Evolutionary conservation across 1,140 invertebrate species (phyloP).

Genomic region (Euura lappo): DNA sequence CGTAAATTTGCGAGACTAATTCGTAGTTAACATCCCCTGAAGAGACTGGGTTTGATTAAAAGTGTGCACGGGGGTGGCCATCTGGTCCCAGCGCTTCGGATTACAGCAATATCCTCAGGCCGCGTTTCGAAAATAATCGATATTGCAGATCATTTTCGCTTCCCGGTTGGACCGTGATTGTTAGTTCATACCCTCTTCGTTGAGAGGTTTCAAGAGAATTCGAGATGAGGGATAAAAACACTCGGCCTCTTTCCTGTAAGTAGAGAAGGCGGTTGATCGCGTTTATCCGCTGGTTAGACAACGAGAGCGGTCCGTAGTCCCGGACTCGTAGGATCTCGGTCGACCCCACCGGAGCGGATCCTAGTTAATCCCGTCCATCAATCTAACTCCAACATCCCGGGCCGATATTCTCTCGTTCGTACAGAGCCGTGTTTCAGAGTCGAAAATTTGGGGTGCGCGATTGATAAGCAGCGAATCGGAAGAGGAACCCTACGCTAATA

Average conservation of each 20-base stretch:
- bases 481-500: neutral
- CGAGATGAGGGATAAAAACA: neutral
- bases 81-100: neutral
- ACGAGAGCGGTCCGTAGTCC: neutral
- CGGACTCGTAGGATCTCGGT: neutral
- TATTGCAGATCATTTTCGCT: no score
- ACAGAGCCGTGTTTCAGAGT: neutral
- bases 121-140: no score
- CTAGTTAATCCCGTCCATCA: neutral
- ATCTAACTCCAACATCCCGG: neutral
- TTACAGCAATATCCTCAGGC: neutral
- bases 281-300: conserved; percentile 6
- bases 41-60: conserved; percentile 42
- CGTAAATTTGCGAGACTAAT: conserved; percentile 43
- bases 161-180: no score
- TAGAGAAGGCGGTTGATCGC: neutral
- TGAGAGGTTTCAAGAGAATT: neutral
- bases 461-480: neutral
- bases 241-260: neutral
- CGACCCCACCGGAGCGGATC: neutral
- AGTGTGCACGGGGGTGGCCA: neutral
- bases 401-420: neutral
- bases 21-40: conserved; percentile 32
- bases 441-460: conserved; percentile 2
- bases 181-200: no score